Percentiles rank a stretch among this genome's conserved stretches.
Conservation (phyloP, 2,797 vertebrate species). For the Australoheros facetus region DNA sequence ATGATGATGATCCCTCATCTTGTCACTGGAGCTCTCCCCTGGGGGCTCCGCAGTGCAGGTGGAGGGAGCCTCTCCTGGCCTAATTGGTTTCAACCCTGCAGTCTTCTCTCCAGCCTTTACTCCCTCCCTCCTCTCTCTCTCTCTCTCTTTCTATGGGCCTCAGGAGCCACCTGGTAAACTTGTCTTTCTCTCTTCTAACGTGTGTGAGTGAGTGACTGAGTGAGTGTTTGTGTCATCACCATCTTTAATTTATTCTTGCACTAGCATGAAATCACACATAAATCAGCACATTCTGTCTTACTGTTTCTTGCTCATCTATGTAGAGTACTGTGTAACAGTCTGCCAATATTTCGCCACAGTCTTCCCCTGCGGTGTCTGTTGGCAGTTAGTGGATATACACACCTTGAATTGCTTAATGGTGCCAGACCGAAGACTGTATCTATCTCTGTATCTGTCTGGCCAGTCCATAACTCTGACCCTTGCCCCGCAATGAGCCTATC, state of each 20-base stretch:
- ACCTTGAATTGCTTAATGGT: slow-evolving; percentile 37
- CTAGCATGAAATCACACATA: slow-evolving; percentile 48
- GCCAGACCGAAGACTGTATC: slow-evolving; percentile 36
- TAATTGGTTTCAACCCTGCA: slow-evolving; percentile 85
- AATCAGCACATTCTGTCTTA: slow-evolving; percentile 25
- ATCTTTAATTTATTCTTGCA: slow-evolving; percentile 48
- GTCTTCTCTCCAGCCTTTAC: slow-evolving; percentile 75
- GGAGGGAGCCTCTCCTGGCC: slow-evolving; percentile 73
- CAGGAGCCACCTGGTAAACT: slow-evolving; percentile 54
- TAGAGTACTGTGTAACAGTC: slow-evolving; percentile 22
- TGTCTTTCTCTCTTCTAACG: slow-evolving; percentile 34
- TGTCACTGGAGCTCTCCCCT: slow-evolving; percentile 80
- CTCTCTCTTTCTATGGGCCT: slow-evolving; percentile 31
- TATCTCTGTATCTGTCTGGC: slow-evolving; percentile 25
- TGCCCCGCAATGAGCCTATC: slow-evolving; percentile 15
- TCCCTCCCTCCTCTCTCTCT: slow-evolving; percentile 9
- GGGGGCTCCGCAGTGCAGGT: slow-evolving; percentile 76
- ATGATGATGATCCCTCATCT: slow-evolving; percentile 87
- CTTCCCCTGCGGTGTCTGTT: slow-evolving; percentile 23
- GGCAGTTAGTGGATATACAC: slow-evolving; percentile 46
- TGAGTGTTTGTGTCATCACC: slow-evolving; percentile 33
- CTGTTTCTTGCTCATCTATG: slow-evolving; percentile 1
- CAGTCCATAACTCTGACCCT: slow-evolving; percentile 14
- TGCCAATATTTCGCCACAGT: slow-evolving; percentile 27
- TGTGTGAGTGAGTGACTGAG: neutral